Evolutionary conservation across 2,888 invertebrate species (phyloP).

Genomic region (Exocentrus adspersus): DNA sequence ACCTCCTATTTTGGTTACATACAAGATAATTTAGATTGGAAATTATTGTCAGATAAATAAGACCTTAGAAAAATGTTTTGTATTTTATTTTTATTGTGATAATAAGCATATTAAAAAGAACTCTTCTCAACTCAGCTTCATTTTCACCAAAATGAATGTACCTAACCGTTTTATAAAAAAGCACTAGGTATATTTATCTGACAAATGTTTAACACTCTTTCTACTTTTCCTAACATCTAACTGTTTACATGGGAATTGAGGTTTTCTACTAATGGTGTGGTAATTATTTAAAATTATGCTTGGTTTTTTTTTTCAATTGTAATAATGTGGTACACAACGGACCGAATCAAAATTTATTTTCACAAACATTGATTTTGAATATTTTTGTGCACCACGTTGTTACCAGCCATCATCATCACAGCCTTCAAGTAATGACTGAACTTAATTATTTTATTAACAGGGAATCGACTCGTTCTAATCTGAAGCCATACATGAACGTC

Average conservation of each 20-base stretch:
- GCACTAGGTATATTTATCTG: neutral
- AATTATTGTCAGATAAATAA: conserved; percentile 12
- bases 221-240: neutral
- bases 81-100: neutral
- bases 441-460: conserved; percentile 60
- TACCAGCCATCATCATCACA: neutral
- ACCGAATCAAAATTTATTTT: no score
- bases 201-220: neutral
- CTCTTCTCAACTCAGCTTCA: no score
- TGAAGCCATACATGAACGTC: conserved; percentile 78
- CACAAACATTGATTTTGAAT: no score
- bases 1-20: conserved; percentile 8
- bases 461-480: conserved; percentile 81
- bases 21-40: neutral
- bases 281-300: no score
- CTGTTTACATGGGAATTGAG: neutral
- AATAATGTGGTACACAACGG: conserved; percentile 2
- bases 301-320: neutral
- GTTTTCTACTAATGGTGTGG: neutral
- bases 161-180: no score
- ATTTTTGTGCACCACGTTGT: no score
- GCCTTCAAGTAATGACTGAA: conserved; percentile 32
- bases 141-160: no score
- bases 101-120: no score
- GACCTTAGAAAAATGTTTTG: no score